phyloP scores from a whole-genome alignment of 2,797 vertebrate species.

The Ceryle rudis region DNA sequence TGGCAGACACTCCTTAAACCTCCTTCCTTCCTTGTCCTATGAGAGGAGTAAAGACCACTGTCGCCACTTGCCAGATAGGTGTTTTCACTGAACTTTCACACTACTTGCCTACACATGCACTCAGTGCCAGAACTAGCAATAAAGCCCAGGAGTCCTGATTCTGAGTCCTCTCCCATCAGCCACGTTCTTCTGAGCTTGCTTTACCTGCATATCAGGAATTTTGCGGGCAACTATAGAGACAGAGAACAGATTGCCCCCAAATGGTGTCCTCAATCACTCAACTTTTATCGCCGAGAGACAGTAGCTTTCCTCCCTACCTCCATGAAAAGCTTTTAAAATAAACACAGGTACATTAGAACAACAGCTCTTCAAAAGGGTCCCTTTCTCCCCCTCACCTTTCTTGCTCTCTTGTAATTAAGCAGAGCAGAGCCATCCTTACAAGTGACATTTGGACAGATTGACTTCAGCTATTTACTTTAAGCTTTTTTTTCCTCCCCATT shows the following conservation, averaged over 20 bases:
- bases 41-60: not conserved
- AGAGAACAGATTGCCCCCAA: constrained; percentile 60
- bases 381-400: constrained; percentile 29
- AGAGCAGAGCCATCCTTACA: constrained; percentile 36
- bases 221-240: constrained; percentile 18
- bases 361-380: constrained; percentile 28
- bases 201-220: constrained; percentile 8
- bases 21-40: not conserved
- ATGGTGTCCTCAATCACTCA: constrained; percentile 58
- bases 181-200: not conserved
- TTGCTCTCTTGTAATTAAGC: constrained; percentile 42
- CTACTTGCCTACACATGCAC: not conserved
- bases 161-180: not conserved
- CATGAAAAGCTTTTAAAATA: constrained; percentile 73
- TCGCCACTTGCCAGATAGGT: not conserved
- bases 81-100: not conserved
- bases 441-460: constrained; percentile 48
- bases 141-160: not conserved
- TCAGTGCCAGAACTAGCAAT: not conserved
- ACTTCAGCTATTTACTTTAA: constrained; percentile 54
- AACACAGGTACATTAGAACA: constrained; percentile 71
- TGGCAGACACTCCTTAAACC: not conserved
- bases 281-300: constrained; percentile 59
- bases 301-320: constrained; percentile 61
- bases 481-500: constrained; percentile 28